Percentiles rank a stretch among this genome's conserved stretches.
Evolutionary conservation across 2,888 invertebrate species (phyloP).

Genomic region (Lottia gigantea): DNA sequence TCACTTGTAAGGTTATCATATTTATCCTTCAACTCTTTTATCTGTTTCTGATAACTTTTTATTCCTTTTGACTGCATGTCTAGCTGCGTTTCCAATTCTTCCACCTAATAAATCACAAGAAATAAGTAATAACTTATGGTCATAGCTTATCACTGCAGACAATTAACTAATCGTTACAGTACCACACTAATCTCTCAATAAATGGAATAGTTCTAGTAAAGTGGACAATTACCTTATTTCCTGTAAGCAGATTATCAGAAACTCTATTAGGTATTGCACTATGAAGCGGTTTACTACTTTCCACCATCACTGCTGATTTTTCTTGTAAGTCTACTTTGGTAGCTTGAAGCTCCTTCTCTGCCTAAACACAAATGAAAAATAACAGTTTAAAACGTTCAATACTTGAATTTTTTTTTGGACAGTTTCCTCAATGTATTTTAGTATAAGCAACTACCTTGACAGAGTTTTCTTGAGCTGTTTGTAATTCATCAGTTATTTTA

Average conservation of each 20-base stretch:
- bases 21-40: background rate
- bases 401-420: no score
- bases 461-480: slow-evolving; percentile 46
- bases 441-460: slow-evolving; percentile 39
- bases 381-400: no score
- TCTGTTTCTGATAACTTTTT: no score
- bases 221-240: background rate
- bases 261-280: background rate
- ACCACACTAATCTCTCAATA: no score
- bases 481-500: slow-evolving; percentile 52
- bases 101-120: no score
- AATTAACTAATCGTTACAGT: no score
- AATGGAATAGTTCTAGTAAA: no score
- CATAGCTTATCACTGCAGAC: no score
- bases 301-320: slow-evolving; percentile 35
- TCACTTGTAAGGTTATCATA: background rate
- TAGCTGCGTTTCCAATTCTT: no score
- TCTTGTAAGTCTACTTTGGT: slow-evolving; percentile 12
- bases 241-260: background rate
- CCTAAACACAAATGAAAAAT: background rate
- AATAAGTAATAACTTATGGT: no score
- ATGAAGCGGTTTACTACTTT: slow-evolving; percentile 18
- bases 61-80: no score
- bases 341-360: background rate
- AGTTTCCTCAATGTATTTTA: no score